Conservation (phyloP, 1,140 invertebrate genomes). For the Trichomalopsis sarcophagae region DNA sequence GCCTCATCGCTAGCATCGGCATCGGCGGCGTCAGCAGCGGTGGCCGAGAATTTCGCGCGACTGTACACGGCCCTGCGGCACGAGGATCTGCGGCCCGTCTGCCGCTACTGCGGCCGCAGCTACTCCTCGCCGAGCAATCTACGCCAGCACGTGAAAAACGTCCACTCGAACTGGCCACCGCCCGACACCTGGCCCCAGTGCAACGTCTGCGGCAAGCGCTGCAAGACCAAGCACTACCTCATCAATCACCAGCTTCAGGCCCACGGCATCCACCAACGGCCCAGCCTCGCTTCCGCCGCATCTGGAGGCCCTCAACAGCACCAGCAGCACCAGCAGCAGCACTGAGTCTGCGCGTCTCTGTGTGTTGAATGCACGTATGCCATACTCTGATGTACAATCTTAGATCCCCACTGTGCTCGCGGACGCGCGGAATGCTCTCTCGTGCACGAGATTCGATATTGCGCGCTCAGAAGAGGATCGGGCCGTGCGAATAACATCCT, state of each 20-base stretch:
- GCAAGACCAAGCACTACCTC: conserved; percentile 86
- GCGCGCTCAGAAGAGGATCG: not conserved
- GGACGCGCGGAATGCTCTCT: too few relatives aligned
- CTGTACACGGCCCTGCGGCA: conserved; percentile 70
- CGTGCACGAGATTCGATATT: too few relatives aligned
- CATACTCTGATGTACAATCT: not conserved
- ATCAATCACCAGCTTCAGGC: conserved; percentile 85
- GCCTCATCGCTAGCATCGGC: conserved; percentile 50
- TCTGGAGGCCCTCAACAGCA: conserved; percentile 53
- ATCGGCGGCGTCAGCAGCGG: not conserved
- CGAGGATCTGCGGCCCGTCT: conserved; percentile 76
- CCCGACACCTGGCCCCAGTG: conserved; percentile 83
- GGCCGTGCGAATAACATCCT: not conserved
- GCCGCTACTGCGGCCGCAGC: conserved; percentile 81
- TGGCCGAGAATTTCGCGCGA: conserved; percentile 68
- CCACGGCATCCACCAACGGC: conserved; percentile 81
- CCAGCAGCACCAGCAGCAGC: conserved; percentile 60
- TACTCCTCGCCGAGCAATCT: conserved; percentile 83
- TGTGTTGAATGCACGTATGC: not conserved
- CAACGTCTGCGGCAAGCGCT: conserved; percentile 83
- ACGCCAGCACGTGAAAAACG: conserved; percentile 83
- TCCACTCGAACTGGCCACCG: conserved; percentile 81
- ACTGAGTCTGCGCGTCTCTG: not conserved
- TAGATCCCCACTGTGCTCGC: not conserved
- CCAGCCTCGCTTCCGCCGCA: conserved; percentile 55